Evolutionary conservation across 2,113 vertebrate species (phyloP), one percentile per base, ranked within the genome.

Genomic region (Notothenia rossii): DNA sequence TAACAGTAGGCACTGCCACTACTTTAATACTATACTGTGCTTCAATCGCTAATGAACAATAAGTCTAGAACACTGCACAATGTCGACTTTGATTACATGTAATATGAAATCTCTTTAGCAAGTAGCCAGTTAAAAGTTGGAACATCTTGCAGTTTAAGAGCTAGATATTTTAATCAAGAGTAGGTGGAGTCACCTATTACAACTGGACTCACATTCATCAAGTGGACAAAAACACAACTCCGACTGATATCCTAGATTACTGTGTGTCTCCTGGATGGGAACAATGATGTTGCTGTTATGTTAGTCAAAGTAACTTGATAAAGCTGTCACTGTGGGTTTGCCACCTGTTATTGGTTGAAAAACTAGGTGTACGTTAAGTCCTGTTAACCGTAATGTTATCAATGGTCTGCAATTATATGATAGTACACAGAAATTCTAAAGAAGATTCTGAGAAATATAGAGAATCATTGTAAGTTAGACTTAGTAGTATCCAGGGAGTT

Each of bases 401-500:
- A 40, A 40, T 40, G 36, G 7, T 7, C 7, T 40, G 36, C 36
- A 40, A 40, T 40, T 1, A 40, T 40, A 1, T 36, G n/a, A 58
- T 56, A 6, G 9, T 48, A 45, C 13, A 49, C 5, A 59, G 18
- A 18, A 22, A 73, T 49, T 54, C 10, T 11, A 6, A 58, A 7
- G 29, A n/a, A 20, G 25, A 17, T 29, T 60, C 33, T 4, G 45
- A 43, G 17, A n/a, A 51, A 17, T 5, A 46, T 18, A 58, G 12
- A 36, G 17, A 81, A 40, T 66, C 25, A 13, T 10, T 63, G 13
- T 20, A 18, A 15, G 55, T 46, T 55, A 62, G 74, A 4, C 36
- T 60, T 64, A 71, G 33, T 33, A 58, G 15, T 33, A 67, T 75
- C 36, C 36, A 43, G 63, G 50, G 55, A 71, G 63, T 18, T 49